Evolutionary conservation across 2,113 vertebrate species (phyloP), one percentile per base, ranked within the genome.

Genomic region (Triplophysa rosa): DNA sequence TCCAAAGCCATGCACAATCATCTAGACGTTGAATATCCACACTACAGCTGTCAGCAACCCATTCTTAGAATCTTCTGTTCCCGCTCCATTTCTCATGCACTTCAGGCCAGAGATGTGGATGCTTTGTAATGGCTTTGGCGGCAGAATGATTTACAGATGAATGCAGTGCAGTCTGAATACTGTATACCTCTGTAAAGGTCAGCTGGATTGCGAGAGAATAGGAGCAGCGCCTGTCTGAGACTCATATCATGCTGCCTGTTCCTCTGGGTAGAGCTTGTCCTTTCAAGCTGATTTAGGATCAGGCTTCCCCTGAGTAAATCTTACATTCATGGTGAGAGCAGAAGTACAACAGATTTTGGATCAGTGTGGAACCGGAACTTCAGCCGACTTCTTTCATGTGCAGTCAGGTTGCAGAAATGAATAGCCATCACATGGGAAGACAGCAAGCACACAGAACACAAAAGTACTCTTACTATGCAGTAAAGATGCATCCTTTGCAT

Each of bases 131-230:
- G 13, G 29, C 21, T 58, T 58, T 58, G 54, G 19, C 12, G 16
- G 54, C 23, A 37, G 56, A 24, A 59, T 73, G 37, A 73, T 62
- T 73, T 62, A 37, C 70, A 73, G 56, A 61, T 73, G 70, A 62
- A 73, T 73, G 56, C 33, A 73, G 70, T 73, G n/a, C 21, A 73
- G 70, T 73, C 56, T 73, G 70, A 73, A 73, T 73, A 73, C 69
- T 40, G 52, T 71, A 58, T 71, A 61, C 70, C 37, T 73, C 70
- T 61, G 17, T 71, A 73, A 73, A 73, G 56, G 70, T 73, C 70
- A 73, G 56, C 56, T 23, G 70, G n/a, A 73, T 73, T 62, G 56
- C 61, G 56, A 62, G 54, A 45, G 56, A 73, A 73, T 59, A 21
- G 56, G 37, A 73, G 56, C 33, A 3, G 1, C 21, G 4, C 59